phyloP scores from a whole-genome alignment of 2,888 invertebrate genomes.

The Suillia variegata region DNA sequence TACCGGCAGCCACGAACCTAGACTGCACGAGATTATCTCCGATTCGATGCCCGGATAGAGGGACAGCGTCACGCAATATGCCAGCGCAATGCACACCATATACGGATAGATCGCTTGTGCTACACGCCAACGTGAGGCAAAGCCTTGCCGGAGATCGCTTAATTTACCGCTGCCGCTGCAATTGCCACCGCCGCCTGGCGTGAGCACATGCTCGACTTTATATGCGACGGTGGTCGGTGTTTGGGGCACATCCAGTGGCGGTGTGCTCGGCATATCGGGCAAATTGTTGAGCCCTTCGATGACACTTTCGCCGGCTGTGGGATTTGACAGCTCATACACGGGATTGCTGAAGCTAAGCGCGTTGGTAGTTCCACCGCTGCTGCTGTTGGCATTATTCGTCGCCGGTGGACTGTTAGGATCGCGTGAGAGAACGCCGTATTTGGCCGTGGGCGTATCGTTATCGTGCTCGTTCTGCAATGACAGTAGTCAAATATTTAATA shows the following conservation, averaged over 20 bases:
- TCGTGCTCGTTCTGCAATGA: conserved; percentile 67
- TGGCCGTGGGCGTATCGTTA: conserved; percentile 64
- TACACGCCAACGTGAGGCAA: conserved; percentile 74
- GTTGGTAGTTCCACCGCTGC: conserved; percentile 63
- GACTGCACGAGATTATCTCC: conserved; percentile 82
- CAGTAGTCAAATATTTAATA: too few species aligned
- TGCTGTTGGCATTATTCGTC: conserved; percentile 51
- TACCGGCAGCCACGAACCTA: conserved; percentile 90
- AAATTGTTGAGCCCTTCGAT: conserved; percentile 58
- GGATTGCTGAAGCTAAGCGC: conserved; percentile 82
- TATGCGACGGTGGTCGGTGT: conserved; percentile 59
- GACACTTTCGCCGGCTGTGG: conserved; percentile 63
- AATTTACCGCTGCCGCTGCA: conserved; percentile 53
- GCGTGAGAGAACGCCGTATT: conserved; percentile 78
- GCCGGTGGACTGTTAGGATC: conserved; percentile 72
- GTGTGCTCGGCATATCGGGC: conserved; percentile 55
- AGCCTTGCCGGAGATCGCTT: conserved; percentile 56
- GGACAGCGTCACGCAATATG: conserved; percentile 88
- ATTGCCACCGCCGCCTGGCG: conserved; percentile 52
- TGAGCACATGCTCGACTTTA: conserved; percentile 61
- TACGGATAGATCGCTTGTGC: conserved; percentile 86
- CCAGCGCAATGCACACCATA: conserved; percentile 86
- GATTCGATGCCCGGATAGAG: conserved; percentile 91
- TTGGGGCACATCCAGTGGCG: conserved; percentile 45
- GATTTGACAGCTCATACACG: conserved; percentile 77